Percentiles rank a stretch among this genome's conserved stretches.
Evolutionary conservation across 2,113 vertebrate genomes (phyloP).

Genomic region (Brachyhypopomus gauderio): DNA sequence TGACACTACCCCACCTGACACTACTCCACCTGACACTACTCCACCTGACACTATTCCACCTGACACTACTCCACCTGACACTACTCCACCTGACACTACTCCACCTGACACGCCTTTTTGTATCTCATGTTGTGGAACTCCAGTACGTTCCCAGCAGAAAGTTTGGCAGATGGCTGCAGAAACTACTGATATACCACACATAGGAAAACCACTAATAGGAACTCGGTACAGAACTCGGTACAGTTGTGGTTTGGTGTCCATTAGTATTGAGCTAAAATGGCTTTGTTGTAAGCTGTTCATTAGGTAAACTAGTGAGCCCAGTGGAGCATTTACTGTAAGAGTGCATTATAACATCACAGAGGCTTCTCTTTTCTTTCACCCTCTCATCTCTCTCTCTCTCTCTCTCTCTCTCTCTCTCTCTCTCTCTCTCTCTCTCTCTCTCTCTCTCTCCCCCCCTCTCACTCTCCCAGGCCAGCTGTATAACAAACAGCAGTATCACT

Average conservation of each 20-base stretch:
- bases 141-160: not conserved
- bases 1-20: no score
- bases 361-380: not conserved
- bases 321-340: constrained; percentile 33
- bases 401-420: no score
- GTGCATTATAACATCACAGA: constrained; percentile 39
- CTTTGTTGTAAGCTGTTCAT: constrained; percentile 21
- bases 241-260: constrained; percentile 14
- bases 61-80: not conserved
- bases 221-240: no score
- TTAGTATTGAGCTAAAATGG: constrained; percentile 17
- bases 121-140: not conserved
- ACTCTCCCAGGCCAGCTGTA: not conserved
- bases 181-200: not conserved
- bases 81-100: not conserved
- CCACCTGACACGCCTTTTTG: not conserved
- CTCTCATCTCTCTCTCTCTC: not conserved
- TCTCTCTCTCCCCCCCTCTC: no score
- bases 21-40: no score
- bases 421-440: no score
- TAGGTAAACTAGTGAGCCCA: constrained; percentile 31
- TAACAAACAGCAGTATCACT: constrained; percentile 7
- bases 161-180: no score
- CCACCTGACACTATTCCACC: no score
- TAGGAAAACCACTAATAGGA: not conserved